phyloP scores from a whole-genome alignment of 1,140 invertebrate genomes.

The Leptoteleia sp. region DNA sequence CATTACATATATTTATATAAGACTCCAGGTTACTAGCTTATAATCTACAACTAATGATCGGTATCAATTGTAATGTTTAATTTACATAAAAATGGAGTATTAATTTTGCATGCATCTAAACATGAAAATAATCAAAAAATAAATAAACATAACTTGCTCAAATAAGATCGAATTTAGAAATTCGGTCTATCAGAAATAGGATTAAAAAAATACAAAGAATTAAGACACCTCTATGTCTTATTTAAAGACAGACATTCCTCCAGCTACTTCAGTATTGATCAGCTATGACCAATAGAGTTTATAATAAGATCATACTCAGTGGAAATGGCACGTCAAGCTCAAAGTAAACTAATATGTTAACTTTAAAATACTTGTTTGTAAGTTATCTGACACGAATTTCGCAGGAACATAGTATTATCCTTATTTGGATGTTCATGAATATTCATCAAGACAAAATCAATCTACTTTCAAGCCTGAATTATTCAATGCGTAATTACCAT shows the following conservation, averaged over 20 bases:
- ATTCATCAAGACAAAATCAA: slow-evolving; percentile 1
- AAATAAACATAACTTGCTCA: no score
- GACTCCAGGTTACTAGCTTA: no score
- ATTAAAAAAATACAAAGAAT: neutral
- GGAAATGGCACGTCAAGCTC: slow-evolving; percentile 30
- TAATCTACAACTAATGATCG: no score
- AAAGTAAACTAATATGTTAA: slow-evolving; percentile 30
- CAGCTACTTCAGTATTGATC: slow-evolving; percentile 27
- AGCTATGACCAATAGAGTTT: slow-evolving; percentile 30
- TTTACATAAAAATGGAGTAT: no score
- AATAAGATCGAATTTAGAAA: no score
- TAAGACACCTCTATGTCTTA: neutral
- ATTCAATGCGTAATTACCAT: neutral
- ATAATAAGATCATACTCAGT: slow-evolving; percentile 29
- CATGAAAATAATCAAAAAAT: neutral
- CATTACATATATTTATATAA: no score
- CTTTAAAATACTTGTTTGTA: slow-evolving; percentile 21
- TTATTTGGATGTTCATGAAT: slow-evolving; percentile 10
- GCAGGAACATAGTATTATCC: slow-evolving; percentile 2
- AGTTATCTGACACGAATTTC: slow-evolving; percentile 9
- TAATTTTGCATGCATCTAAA: neutral
- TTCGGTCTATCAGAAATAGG: no score
- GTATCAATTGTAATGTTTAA: no score
- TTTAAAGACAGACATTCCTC: slow-evolving; percentile 4
- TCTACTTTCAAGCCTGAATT: neutral